Base-by-base conservation (phyloP, 1,140 invertebrate species). In the Thaumetopoea pityocampa region DNA sequence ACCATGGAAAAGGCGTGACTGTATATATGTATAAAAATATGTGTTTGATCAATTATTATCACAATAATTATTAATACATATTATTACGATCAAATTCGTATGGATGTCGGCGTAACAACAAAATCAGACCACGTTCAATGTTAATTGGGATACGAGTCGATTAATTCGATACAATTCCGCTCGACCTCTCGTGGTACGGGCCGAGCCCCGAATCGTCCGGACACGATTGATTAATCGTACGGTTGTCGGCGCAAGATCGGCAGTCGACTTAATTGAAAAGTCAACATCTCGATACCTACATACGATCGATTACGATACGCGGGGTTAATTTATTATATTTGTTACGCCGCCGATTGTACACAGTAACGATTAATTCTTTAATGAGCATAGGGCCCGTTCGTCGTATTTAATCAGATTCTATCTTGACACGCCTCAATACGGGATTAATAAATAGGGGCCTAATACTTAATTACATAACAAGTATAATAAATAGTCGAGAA, bases 201-300 rank as follows among this genome's bases (percentile, higher is more conserved):
- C 8, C 19, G 27, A 33, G 12, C 23, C 16, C 18, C 29, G 20
- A 24, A 15, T 26, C 28, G 44, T 26, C 34, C 20, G 47, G 20
- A 18, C 26, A 30, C 58, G 69, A 69, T 69, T 77, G 65, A 77
- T 73, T 77, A 69, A 77, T 77, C 65, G 69, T 58, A 69, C 45
- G 46, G 53, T 68, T 64, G 69, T 73, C 67, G 67, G 59, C 50
- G 45, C 53, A 42, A 58, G 59, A 63, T 62, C 67, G 53, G 47
- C 56, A 59, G 53, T 38, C 51, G 60, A 54, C 45, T 60, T 63
- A 64, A 64, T 64, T 64, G 57, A 64, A 77, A 77, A 77, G 72
- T 77, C 72, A 77, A 71, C 63, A 68, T 77, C 72, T 64, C 52
- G 58, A 50, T 65, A 33, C n/a, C 51, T 48, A 50, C 45, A 41